Evolutionary conservation across 2,113 vertebrate genomes (phyloP).

Genomic region (Paracanthobrama guichenoti): DNA sequence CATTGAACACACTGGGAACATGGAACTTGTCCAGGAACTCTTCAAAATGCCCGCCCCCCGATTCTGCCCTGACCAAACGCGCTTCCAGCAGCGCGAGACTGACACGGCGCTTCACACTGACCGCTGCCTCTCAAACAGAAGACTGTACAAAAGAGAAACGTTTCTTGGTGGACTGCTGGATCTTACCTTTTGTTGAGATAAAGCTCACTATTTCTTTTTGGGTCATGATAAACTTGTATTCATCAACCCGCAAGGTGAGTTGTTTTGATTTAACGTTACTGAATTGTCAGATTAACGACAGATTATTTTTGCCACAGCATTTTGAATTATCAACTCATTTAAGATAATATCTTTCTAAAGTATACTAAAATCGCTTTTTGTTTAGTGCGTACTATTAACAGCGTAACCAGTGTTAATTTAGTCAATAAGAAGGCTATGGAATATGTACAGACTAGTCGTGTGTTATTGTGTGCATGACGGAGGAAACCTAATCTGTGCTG

Average conservation of each 20-base stretch:
- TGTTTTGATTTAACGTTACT: background rate
- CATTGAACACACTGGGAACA: background rate
- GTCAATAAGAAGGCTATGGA: background rate
- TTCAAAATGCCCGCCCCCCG: constrained; percentile 7
- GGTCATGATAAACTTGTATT: background rate
- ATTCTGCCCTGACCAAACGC: background rate
- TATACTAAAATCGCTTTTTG: background rate
- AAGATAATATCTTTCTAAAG: background rate
- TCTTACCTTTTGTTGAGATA: background rate
- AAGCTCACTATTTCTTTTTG: background rate
- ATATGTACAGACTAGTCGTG: background rate
- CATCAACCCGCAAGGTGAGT: constrained; percentile 8
- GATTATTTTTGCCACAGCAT: background rate
- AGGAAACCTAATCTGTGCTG: constrained; percentile 32
- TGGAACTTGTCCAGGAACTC: background rate
- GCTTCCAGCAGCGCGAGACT: background rate
- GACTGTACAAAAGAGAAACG: background rate
- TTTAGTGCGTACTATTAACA: background rate
- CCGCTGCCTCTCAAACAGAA: constrained; percentile 4
- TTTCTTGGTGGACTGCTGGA: background rate
- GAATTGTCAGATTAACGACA: background rate
- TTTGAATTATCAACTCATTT: background rate
- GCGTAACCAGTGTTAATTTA: background rate
- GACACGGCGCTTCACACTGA: background rate
- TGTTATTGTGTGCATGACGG: constrained; percentile 13